A percentile compares a stretch with the other conserved stretches of the same genome.
phyloP scores from a whole-genome alignment of 2,888 invertebrate species.

The Andrena bucephala region DNA sequence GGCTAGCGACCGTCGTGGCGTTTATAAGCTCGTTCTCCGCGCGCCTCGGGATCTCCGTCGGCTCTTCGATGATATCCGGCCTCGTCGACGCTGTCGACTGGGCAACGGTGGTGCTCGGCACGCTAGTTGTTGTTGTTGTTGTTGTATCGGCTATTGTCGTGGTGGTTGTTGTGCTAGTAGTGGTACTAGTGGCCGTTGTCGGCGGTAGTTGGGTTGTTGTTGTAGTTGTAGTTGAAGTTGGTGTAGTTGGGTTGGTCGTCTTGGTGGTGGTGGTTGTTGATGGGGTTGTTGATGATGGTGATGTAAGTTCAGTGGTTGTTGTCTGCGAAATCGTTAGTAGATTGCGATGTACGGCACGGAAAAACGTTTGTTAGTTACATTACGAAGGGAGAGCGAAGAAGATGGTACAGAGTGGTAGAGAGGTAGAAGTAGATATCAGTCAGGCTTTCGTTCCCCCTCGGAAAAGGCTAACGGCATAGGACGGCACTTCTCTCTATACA shows the following conservation, averaged over 20 bases:
- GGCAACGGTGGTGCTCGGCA: constrained; percentile 44
- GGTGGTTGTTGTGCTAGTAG: constrained; percentile 69
- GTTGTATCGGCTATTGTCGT: constrained; percentile 76
- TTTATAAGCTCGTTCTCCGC: constrained; percentile 69
- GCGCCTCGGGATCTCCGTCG: constrained; percentile 69
- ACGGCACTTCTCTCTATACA: constrained; percentile 45
- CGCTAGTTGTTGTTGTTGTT: constrained; percentile 52
- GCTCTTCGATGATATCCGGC: constrained; percentile 69
- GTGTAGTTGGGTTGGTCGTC: constrained; percentile 68
- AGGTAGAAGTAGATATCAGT: constrained; percentile 18
- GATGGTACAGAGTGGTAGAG: constrained; percentile 43
- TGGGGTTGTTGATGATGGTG: constrained; percentile 70
- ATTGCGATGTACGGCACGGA: constrained; percentile 82
- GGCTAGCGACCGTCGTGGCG: constrained; percentile 62
- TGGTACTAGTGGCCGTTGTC: constrained; percentile 57
- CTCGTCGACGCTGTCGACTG: constrained; percentile 67
- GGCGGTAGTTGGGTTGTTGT: constrained; percentile 57
- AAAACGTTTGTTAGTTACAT: constrained; percentile 81
- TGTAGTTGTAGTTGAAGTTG: constrained; percentile 70
- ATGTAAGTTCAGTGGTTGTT: constrained; percentile 73
- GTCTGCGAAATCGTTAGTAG: constrained; percentile 85
- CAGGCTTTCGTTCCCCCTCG: constrained; percentile 52
- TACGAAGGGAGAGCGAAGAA: constrained; percentile 57
- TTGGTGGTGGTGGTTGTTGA: constrained; percentile 65
- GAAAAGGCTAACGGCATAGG: constrained; percentile 1